phyloP scores from a whole-genome alignment of 2,797 vertebrate genomes.

The Sebastes taczanowskii region DNA sequence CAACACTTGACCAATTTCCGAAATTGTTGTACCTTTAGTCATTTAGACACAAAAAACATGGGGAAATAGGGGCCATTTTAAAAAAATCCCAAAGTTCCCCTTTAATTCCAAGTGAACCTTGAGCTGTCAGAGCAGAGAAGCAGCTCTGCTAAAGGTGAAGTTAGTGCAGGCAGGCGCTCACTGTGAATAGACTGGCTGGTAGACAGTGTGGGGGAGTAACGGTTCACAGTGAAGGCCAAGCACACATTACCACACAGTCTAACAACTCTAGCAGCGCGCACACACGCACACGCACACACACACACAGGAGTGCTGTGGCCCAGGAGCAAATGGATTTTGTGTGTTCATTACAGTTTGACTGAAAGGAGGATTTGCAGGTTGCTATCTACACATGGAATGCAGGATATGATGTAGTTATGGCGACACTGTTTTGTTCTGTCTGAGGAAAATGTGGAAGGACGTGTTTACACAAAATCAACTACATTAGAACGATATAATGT shows the following conservation, averaged over 20 bases:
- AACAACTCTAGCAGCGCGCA: background rate
- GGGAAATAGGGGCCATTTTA: background rate
- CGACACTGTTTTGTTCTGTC: background rate
- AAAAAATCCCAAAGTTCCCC: background rate
- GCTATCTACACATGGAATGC: background rate
- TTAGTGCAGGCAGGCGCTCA: background rate
- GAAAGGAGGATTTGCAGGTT: background rate
- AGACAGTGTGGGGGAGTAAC: conserved; percentile 42
- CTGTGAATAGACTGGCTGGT: conserved; percentile 20
- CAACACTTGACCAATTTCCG: background rate
- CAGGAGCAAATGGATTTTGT: background rate
- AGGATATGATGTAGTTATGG: background rate
- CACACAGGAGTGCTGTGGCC: background rate
- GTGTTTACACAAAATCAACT: background rate
- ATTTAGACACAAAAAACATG: background rate
- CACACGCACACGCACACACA: background rate
- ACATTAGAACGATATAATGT: background rate
- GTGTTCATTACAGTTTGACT: background rate
- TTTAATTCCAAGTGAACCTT: conserved; percentile 2
- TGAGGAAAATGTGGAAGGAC: no score
- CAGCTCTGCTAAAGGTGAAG: conserved; percentile 7
- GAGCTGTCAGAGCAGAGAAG: conserved; percentile 8
- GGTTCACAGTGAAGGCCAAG: conserved; percentile 9
- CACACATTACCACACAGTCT: conserved; percentile 18
- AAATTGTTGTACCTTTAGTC: background rate